A percentile compares a stretch with the other conserved stretches of the same genome.
Conservation (phyloP, 2,797 vertebrate species). For the Sebastolobus alascanus region DNA sequence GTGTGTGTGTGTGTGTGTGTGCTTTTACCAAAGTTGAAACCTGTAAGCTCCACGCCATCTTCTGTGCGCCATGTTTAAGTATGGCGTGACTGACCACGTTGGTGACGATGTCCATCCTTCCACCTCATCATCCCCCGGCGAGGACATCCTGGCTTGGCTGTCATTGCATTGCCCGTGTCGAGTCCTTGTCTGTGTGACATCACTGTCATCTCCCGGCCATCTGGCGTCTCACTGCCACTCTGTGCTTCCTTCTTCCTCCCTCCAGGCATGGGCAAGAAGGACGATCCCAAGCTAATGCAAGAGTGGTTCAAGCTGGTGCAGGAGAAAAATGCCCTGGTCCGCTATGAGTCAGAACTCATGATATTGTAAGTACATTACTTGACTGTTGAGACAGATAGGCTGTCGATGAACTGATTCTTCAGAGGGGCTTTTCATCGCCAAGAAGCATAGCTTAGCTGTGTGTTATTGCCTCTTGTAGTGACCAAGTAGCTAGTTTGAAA, state of each 20-base stretch:
- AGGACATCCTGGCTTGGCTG: constrained; percentile 85
- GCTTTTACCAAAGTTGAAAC: constrained; percentile 55
- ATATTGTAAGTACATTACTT: constrained; percentile 93
- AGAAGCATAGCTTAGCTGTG: neutral
- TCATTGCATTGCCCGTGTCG: constrained; percentile 76
- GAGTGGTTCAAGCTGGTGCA: constrained; percentile 99
- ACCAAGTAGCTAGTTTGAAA: neutral
- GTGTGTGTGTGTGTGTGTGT: constrained; percentile 3
- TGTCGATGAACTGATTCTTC: neutral
- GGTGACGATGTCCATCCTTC: constrained; percentile 58
- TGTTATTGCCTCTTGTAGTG: neutral
- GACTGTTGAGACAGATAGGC: neutral
- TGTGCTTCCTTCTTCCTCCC: constrained; percentile 51
- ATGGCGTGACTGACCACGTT: constrained; percentile 49
- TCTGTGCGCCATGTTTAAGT: constrained; percentile 59
- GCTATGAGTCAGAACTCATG: constrained; percentile 99
- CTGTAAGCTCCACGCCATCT: constrained; percentile 75
- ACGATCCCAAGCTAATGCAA: constrained; percentile 99
- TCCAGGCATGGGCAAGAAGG: constrained; percentile 99
- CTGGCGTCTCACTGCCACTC: constrained; percentile 22
- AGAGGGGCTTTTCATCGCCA: neutral
- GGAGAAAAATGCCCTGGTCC: constrained; percentile 98
- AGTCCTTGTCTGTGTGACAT: constrained; percentile 56
- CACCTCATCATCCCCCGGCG: constrained; percentile 68
- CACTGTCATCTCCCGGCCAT: neutral